Conservation (phyloP, 2,888 invertebrate species). For the Parnassius smintheus region DNA sequence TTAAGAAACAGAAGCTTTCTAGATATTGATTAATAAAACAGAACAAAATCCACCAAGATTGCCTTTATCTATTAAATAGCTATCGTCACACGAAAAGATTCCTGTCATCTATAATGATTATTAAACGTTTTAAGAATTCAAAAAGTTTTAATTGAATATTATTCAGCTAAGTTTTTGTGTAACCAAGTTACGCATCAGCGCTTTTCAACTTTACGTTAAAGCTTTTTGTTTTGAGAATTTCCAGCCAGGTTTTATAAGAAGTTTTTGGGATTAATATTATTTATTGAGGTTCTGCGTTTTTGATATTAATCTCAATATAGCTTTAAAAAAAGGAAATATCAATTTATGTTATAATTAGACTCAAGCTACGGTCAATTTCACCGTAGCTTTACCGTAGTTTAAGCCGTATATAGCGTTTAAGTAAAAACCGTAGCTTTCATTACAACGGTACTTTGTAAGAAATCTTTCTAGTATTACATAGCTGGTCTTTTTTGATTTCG, state of each 20-base stretch:
- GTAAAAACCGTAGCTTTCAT: too few relatives aligned
- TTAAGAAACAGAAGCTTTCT: too few relatives aligned
- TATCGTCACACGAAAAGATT: too few relatives aligned
- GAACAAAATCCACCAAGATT: too few relatives aligned
- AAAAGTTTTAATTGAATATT: conserved; percentile 12
- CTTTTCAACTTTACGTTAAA: conserved; percentile 1
- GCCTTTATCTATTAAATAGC: too few relatives aligned
- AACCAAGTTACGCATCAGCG: background rate
- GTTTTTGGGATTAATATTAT: background rate
- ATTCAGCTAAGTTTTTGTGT: conserved; percentile 7
- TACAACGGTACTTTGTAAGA: too few relatives aligned
- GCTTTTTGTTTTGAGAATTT: background rate
- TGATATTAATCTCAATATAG: background rate
- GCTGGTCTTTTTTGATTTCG: too few relatives aligned
- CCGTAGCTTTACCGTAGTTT: too few relatives aligned
- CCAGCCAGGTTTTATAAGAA: background rate
- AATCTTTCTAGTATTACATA: too few relatives aligned
- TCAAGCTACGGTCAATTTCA: background rate
- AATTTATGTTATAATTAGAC: background rate
- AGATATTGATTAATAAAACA: too few relatives aligned
- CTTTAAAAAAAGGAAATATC: background rate
- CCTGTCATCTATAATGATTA: background rate
- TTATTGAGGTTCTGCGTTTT: background rate
- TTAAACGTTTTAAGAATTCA: background rate
- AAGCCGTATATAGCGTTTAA: too few relatives aligned